These are phyloP conservation scores for Philhelius pedissequus DNA, from an alignment of 2,888 invertebrate species.

Conservation along the genomic window DNA sequence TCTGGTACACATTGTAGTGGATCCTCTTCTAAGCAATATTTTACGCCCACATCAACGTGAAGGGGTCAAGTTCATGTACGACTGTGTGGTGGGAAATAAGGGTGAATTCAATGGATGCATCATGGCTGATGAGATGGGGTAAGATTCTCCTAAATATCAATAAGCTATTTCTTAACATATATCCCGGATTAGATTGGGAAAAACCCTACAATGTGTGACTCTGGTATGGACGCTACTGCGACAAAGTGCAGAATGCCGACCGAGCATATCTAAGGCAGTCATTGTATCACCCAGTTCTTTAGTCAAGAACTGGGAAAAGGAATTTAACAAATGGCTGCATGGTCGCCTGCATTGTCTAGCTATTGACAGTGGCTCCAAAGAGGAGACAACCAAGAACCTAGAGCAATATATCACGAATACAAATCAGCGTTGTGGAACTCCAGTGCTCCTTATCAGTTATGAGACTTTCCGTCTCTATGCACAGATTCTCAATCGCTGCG, in stretches of 20 bases:
- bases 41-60: conserved; percentile 98
- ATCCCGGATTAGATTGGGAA: conserved; percentile 85
- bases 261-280: conserved; percentile 93
- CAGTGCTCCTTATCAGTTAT: conserved; percentile 98
- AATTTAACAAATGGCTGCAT: conserved; percentile 97
- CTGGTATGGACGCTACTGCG: conserved; percentile 95
- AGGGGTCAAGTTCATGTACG: conserved; percentile 99
- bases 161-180: neutral
- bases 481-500: conserved; percentile 90
- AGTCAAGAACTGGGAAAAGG: conserved; percentile 99
- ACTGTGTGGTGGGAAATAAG: conserved; percentile 96
- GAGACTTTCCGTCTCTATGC: conserved; percentile 98
- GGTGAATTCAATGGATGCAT: conserved; percentile 95
- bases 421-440: conserved; percentile 87
- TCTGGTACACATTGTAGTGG: conserved; percentile 96
- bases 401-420: conserved; percentile 91
- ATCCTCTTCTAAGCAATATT: conserved; percentile 93
- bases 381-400: conserved; percentile 89
- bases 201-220: conserved; percentile 98
- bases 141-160: neutral
- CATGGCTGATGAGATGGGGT: conserved; percentile 99
- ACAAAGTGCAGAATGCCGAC: conserved; percentile 95
- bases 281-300: conserved; percentile 98
- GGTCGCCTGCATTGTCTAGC: conserved; percentile 89
- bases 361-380: conserved; percentile 93